These are phyloP conservation scores for Taenaris catops DNA, from an alignment of 2,888 invertebrate genomes.

Conservation along the genomic window DNA sequence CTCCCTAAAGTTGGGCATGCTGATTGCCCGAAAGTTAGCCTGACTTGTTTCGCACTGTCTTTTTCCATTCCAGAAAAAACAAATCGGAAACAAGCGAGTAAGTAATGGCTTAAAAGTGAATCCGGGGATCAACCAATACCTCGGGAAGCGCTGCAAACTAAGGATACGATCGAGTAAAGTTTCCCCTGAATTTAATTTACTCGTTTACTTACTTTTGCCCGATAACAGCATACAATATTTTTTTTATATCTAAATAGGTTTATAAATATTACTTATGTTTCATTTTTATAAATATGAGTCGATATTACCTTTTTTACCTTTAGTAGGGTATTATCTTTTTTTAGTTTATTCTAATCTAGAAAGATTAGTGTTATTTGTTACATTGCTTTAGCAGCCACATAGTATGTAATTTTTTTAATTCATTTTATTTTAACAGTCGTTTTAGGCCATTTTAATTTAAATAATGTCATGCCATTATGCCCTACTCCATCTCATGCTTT, in stretches of 20 bases:
- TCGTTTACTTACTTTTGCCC: slow-evolving; percentile 6
- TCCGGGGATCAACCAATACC: slow-evolving; percentile 46
- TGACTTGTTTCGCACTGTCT: slow-evolving; percentile 58
- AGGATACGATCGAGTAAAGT: slow-evolving; percentile 23
- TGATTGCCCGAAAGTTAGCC: slow-evolving; percentile 76
- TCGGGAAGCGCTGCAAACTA: slow-evolving; percentile 29
- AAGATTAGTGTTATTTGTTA: no score
- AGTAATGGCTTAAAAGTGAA: slow-evolving; percentile 71
- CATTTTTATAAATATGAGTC: no score
- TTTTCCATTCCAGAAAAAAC: slow-evolving; percentile 63
- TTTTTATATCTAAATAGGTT: slow-evolving; percentile 1
- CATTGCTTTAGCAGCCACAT: no score
- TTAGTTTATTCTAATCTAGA: no score
- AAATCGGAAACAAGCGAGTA: slow-evolving; percentile 72
- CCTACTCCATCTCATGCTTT: no score
- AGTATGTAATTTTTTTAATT: no score
- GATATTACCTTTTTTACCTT: no score
- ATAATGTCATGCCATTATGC: no score
- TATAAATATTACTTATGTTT: no score
- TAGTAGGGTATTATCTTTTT: no score
- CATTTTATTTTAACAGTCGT: no score
- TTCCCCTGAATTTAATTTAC: slow-evolving; percentile 14
- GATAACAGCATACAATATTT: neutral
- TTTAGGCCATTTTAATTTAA: no score
- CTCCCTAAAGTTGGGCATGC: slow-evolving; percentile 65